Conservation (phyloP, 2,797 vertebrate species). For the Myripristis murdjan region DNA sequence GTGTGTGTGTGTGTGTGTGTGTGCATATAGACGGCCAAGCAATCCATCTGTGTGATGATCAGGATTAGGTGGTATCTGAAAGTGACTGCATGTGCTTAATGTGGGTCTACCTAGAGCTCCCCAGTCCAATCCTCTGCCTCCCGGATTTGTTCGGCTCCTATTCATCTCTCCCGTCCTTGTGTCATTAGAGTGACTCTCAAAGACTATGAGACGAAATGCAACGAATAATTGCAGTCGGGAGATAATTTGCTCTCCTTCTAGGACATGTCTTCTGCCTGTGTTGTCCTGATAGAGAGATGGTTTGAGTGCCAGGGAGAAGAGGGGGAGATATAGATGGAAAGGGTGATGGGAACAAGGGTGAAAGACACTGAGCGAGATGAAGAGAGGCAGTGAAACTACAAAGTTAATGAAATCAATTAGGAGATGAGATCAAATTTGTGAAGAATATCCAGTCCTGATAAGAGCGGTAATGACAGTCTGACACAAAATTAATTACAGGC, state of each 20-base stretch:
- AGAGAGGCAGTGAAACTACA: conserved; percentile 16
- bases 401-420: conserved; percentile 71
- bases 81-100: conserved; percentile 61
- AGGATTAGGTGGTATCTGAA: conserved; percentile 52
- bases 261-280: conserved; percentile 33
- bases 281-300: conserved; percentile 37
- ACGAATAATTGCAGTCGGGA: conserved; percentile 51
- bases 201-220: conserved; percentile 35
- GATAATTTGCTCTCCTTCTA: conserved; percentile 52
- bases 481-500: conserved; percentile 55
- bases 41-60: conserved; percentile 44
- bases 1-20: conserved; percentile 35
- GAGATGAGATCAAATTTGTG: conserved; percentile 61
- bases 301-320: conserved; percentile 3
- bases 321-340: conserved; percentile 18
- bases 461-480: conserved; percentile 49
- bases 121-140: conserved; percentile 20
- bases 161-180: conserved; percentile 55
- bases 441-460: conserved; percentile 46
- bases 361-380: conserved; percentile 35
- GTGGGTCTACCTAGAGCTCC: conserved; percentile 33
- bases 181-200: conserved; percentile 46
- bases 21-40: conserved; percentile 42
- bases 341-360: conserved; percentile 15
- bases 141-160: conserved; percentile 14